Evolutionary conservation across 1,140 invertebrate species (phyloP).

Genomic region (Caenorhabditis briggsae): DNA sequence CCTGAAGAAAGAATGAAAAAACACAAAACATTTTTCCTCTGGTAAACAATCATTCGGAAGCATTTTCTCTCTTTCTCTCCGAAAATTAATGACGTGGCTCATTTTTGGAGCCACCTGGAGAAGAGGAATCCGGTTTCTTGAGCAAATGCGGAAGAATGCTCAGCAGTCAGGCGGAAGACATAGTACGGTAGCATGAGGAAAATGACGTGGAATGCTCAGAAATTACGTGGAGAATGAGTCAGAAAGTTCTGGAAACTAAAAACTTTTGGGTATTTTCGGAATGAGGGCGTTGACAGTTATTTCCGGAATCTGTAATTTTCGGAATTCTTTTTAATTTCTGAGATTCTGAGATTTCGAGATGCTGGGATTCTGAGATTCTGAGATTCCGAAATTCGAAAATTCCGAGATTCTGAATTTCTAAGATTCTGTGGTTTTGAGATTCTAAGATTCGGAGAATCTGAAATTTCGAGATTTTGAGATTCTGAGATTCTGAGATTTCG

Average conservation of each 20-base stretch:
- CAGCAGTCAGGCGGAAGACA: not conserved
- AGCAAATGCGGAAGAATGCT: not conserved
- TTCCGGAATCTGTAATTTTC: too few species aligned
- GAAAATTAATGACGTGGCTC: slow-evolving; percentile 14
- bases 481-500: not conserved
- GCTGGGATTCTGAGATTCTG: too few species aligned
- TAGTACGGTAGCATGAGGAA: not conserved
- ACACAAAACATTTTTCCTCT: slow-evolving; percentile 23
- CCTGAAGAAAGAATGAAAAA: not conserved
- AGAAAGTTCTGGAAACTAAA: not conserved
- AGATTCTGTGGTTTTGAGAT: too few species aligned
- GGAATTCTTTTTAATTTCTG: too few species aligned
- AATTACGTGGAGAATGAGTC: not conserved
- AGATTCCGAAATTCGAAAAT: not conserved
- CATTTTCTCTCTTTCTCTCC: too few species aligned
- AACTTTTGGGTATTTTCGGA: too few species aligned
- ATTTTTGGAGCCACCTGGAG: not conserved
- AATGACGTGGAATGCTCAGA: not conserved
- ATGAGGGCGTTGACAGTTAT: too few species aligned
- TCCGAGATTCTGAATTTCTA: not conserved
- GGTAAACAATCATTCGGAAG: not conserved
- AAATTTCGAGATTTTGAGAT: too few species aligned
- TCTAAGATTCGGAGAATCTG: too few species aligned
- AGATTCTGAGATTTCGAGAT: too few species aligned
- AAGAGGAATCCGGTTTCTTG: not conserved